These are phyloP conservation scores for Brachypodius melanocephalos DNA, from an alignment of 2,113 vertebrate genomes.

Conservation along the genomic window DNA sequence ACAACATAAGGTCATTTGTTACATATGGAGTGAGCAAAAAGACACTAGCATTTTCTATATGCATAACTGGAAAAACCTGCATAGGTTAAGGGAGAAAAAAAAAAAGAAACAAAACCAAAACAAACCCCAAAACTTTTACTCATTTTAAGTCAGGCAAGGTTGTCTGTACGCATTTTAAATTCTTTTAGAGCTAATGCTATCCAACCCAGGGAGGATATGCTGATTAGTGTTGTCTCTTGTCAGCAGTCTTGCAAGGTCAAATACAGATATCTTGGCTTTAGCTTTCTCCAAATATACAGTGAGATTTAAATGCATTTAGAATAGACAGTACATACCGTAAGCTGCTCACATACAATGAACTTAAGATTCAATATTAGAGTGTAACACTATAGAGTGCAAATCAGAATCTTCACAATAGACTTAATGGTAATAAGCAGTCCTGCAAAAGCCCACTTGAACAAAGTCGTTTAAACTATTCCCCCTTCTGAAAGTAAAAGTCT, in stretches of 20 bases:
- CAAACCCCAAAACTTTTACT: constrained; percentile 33
- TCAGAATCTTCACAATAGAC: constrained; percentile 92
- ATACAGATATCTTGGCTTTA: constrained; percentile 79
- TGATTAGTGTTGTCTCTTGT: constrained; percentile 90
- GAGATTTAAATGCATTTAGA: constrained; percentile 89
- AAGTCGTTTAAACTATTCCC: constrained; percentile 77
- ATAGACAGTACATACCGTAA: constrained; percentile 85
- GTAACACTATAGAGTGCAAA: constrained; percentile 98
- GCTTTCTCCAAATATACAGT: constrained; percentile 88
- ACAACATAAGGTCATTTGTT: constrained; percentile 84
- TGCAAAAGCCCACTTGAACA: constrained; percentile 74
- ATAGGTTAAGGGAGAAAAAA: constrained; percentile 78
- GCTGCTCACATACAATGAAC: constrained; percentile 92
- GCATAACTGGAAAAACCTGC: constrained; percentile 84
- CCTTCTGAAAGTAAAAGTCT: constrained; percentile 79
- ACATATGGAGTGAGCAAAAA: constrained; percentile 87
- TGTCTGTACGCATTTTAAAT: constrained; percentile 83
- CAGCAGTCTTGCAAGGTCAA: constrained; percentile 83
- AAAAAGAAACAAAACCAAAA: constrained; percentile 27
- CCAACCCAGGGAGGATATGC: constrained; percentile 82
- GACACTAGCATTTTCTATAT: constrained; percentile 84
- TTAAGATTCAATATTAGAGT: constrained; percentile 88
- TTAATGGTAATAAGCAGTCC: constrained; percentile 82
- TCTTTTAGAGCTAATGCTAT: constrained; percentile 85
- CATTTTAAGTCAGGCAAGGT: constrained; percentile 76